Conservation (phyloP, 2,888 invertebrate genomes). For the Odiellus spinosus region DNA sequence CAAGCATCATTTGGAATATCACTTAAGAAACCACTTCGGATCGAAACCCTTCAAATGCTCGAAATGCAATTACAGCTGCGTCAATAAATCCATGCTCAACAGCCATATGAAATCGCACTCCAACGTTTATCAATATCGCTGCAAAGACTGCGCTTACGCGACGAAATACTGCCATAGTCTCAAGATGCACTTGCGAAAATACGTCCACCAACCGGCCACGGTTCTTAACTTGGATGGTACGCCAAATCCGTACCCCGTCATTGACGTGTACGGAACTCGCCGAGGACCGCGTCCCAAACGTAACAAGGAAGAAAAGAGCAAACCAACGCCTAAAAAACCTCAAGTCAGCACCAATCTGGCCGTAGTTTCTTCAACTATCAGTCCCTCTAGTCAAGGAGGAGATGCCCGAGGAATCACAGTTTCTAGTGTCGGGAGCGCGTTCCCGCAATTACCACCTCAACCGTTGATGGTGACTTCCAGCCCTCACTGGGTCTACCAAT, state of each 20-base stretch:
- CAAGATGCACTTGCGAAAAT: slow-evolving; percentile 84
- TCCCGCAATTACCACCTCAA: slow-evolving; percentile 6
- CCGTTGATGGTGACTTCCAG: background rate
- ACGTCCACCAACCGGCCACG: slow-evolving; percentile 74
- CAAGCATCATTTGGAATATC: slow-evolving; percentile 96
- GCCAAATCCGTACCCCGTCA: slow-evolving; percentile 69
- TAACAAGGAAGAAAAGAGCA: slow-evolving; percentile 19
- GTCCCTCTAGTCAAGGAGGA: background rate
- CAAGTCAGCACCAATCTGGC: slow-evolving; percentile 1
- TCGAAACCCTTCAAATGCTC: slow-evolving; percentile 89
- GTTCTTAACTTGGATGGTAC: slow-evolving; percentile 77
- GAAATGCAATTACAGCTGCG: slow-evolving; percentile 75
- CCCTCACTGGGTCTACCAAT: background rate
- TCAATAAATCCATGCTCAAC: slow-evolving; percentile 98
- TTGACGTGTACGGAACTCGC: slow-evolving; percentile 77
- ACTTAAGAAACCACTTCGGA: slow-evolving; percentile 82
- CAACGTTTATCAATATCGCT: slow-evolving; percentile 73
- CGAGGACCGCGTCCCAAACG: slow-evolving; percentile 54
- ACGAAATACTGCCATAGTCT: slow-evolving; percentile 97
- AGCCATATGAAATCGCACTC: slow-evolving; percentile 90
- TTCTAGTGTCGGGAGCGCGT: background rate
- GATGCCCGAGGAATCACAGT: background rate
- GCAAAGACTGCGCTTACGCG: slow-evolving; percentile 82
- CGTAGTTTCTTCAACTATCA: background rate
- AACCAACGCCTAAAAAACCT: slow-evolving; percentile 1